Conservation (phyloP, 2,113 vertebrate species). For the Actenoides hombroni region DNA sequence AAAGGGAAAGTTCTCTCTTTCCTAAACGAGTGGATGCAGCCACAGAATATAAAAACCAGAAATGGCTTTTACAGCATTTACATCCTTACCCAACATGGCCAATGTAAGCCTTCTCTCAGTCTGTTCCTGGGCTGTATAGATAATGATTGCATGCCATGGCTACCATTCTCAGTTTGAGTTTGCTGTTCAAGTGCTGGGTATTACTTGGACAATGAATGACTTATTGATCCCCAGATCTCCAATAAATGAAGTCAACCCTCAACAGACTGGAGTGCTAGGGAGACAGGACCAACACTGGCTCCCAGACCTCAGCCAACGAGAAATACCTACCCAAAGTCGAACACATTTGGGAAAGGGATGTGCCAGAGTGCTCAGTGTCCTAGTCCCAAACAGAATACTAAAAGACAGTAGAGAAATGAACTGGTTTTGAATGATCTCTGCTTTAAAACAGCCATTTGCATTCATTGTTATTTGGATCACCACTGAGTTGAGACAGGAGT, state of each 20-base stretch:
- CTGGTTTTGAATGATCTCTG: background rate
- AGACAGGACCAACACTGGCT: background rate
- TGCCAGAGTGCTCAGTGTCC: background rate
- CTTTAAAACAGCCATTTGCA: background rate
- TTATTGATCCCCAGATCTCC: background rate
- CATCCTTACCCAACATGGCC: background rate
- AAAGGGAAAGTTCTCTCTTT: background rate
- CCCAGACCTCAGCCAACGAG: background rate
- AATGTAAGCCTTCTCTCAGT: background rate
- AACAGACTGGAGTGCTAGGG: background rate
- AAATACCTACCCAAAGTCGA: background rate
- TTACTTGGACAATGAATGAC: background rate
- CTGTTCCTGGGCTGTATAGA: background rate
- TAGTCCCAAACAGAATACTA: background rate
- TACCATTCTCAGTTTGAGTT: background rate
- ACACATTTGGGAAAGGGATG: background rate
- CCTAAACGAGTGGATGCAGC: accelerated
- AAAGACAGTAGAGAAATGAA: background rate
- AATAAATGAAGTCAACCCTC: background rate
- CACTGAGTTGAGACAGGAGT: background rate
- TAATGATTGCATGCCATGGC: background rate
- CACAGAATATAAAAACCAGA: background rate
- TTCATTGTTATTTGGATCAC: background rate
- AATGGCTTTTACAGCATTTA: background rate
- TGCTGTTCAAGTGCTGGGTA: background rate